Base-by-base conservation (phyloP, 2,797 vertebrate species). In the Muscicapa comitata region DNA sequence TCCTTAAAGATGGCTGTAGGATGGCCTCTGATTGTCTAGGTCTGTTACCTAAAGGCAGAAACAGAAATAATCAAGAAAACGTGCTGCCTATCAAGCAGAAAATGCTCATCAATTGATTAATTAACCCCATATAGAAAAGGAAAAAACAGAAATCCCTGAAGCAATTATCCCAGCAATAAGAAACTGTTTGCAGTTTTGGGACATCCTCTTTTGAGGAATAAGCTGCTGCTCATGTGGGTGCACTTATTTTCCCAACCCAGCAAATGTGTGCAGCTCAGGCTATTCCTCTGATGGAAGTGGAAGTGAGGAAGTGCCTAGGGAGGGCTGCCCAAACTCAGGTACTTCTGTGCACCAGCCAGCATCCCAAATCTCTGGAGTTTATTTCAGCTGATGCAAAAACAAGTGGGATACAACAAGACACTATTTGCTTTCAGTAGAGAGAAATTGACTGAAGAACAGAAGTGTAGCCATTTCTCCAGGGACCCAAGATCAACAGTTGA, bases 391-490 rank as follows among this genome's bases (percentile, higher is more conserved):
- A 25, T 45, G 18, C 23, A 91, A 74, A 75, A 79, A 5, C 33
- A 82, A 40, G 7, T 13, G 17, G 9, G 25, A 48, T 59, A 28
- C 42, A 77, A 63, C 20, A 71, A 21, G n/a, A 17, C 25, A 37
- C 3, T 45, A 17, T 80, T 57, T 67, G 21, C 26, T 77, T 33
- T 80, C 21, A 21, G 18, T 21, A 57, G 28, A 62, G 43, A 68
- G 21, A 33, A 77, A 42, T 53, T n/a, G 42, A 35, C 47, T 86
- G 50, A 23, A 45, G 45, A 57, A 37, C 3, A 13, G 50, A 80
- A 21, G 10, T 0, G 2, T 17, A 62, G 23, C 21, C 3, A 0
- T 57, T 90, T 35, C 25, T 80, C 9, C 13, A 35, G 54, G 17
- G 57, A 14, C 20, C n/a, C 26, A 74, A 57, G 42, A 48, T 24